A percentile compares a stretch with the other conserved stretches of the same genome.
Evolutionary conservation across 2,113 vertebrate genomes (phyloP).

Genomic region (Symphodus melops): DNA sequence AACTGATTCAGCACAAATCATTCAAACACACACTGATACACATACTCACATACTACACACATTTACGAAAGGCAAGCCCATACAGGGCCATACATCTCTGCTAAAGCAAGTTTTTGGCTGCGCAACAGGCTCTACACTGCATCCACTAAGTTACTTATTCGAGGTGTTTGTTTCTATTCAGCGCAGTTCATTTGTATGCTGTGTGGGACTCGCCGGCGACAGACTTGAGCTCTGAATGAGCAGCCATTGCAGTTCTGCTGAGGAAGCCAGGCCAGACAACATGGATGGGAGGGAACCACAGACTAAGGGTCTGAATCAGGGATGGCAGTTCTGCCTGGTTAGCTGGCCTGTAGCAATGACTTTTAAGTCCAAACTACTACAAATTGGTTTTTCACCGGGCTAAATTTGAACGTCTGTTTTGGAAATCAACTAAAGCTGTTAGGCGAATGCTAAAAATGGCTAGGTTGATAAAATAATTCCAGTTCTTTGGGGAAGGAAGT

Average conservation of each 20-base stretch:
- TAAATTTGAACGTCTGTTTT: constrained; percentile 52
- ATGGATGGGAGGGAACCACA: constrained; percentile 65
- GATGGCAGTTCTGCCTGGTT: constrained; percentile 54
- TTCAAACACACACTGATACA: constrained; percentile 33
- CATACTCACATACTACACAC: constrained; percentile 24
- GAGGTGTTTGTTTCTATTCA: constrained; percentile 81
- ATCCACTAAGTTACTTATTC: constrained; percentile 74
- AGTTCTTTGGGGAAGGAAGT: constrained; percentile 9
- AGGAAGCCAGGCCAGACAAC: constrained; percentile 72
- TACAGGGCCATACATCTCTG: constrained; percentile 34
- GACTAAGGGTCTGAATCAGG: constrained; percentile 56
- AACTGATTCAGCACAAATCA: constrained; percentile 70
- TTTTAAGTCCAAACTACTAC: constrained; percentile 55
- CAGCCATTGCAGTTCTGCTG: constrained; percentile 72
- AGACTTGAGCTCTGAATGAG: constrained; percentile 77
- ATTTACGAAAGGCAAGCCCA: constrained; percentile 36
- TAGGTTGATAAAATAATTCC: constrained; percentile 47
- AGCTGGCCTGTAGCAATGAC: constrained; percentile 39
- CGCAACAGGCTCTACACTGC: constrained; percentile 18
- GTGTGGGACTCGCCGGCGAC: constrained; percentile 60
- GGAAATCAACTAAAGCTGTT: constrained; percentile 59
- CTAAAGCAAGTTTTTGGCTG: constrained; percentile 45
- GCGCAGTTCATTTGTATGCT: constrained; percentile 82
- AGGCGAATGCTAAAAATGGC: constrained; percentile 34
- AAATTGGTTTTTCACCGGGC: constrained; percentile 33